Conservation (phyloP, 30 jellyfish, hydroid and myxozoan species). For the Nemopilema nomurai region DNA sequence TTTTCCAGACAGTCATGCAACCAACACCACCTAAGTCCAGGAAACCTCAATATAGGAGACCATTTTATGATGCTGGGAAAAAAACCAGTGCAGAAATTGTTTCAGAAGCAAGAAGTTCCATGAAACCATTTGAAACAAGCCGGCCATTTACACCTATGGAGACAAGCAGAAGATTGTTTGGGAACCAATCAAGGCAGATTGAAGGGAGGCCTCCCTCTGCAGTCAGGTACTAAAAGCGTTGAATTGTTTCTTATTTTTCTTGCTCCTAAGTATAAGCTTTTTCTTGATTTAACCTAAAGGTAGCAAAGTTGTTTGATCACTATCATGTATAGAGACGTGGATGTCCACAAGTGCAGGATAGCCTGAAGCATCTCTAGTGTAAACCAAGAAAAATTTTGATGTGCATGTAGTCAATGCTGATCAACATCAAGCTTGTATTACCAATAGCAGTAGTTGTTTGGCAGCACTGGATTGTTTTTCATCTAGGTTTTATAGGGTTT, state of each 20-base stretch:
- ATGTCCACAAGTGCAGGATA: no score
- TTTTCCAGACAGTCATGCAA: constrained; percentile 48
- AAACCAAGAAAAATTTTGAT: no score
- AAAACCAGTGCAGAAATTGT: constrained; percentile 95
- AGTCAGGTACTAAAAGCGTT: constrained; percentile 47
- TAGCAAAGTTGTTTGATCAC: no score
- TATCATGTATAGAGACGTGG: no score
- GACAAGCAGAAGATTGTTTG: constrained; percentile 59
- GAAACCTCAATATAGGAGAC: constrained; percentile 66
- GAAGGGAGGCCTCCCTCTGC: constrained; percentile 90
- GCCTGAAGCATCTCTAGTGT: no score
- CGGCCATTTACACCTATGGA: constrained; percentile 96
- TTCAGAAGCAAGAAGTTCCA: constrained; percentile 90
- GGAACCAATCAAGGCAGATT: constrained; percentile 26
- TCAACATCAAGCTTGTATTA: no score
- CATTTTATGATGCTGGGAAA: constrained; percentile 87
- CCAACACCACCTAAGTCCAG: constrained; percentile 93
- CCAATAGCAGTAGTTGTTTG: no score
- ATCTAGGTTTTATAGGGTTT: no score
- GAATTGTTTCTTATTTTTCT: background rate
- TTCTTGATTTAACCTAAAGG: background rate
- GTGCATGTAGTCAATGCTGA: no score
- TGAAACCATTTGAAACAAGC: constrained; percentile 79
- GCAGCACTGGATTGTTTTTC: no score
- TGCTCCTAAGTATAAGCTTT: background rate